Evolutionary conservation across 1,140 invertebrate species (phyloP), one percentile per base, ranked within the genome.

Genomic region (Acromyrmex charruanus): DNA sequence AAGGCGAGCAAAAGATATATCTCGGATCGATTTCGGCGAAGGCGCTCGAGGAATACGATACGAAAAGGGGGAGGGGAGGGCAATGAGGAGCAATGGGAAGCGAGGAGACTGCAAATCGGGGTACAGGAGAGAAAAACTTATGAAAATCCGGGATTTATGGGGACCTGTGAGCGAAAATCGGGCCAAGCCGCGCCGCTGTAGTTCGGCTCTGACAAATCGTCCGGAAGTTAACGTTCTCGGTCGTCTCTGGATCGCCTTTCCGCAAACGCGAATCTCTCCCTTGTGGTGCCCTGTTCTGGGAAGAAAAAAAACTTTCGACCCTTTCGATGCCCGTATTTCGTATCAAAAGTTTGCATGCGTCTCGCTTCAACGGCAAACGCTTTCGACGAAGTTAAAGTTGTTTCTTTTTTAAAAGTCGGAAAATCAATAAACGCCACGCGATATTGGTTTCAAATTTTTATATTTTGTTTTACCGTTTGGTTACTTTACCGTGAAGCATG

Each of bases 61-160:
- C 66, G 85, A 75, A 74, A 44, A 69, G 53, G 25, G 31, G 3
- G 1, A 59, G 31, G 31, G 31, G 31, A 3, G 5, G 31, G 4
- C 31, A 31, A 3, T 18, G 18, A 21, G 21, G 21, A 21, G 21
- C 21, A 21, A 25, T 31, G 72, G 63, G 51, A 69, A 66, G 53
- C 49, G 63, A 61, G 71, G 28, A 21, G 35, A 21, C 77, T 75
- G 21, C 4, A 21, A 21, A 74, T 25, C 63, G 85, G 35, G 53
- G 51, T 28, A 59, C 10, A 53, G 25, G 58, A 77, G 44, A 86
- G 74, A 88, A 75, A 88, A 92, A 92, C 89, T 93, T 92, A 93
- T 92, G 92, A 93, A 93, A 93, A 93, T 93, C 89, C 90, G 53
- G 86, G 89, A 93, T 93, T 93, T 93, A 93, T 93, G 69, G 80